Conservation (phyloP, 2,888 invertebrate genomes). For the Saturnia japonica region DNA sequence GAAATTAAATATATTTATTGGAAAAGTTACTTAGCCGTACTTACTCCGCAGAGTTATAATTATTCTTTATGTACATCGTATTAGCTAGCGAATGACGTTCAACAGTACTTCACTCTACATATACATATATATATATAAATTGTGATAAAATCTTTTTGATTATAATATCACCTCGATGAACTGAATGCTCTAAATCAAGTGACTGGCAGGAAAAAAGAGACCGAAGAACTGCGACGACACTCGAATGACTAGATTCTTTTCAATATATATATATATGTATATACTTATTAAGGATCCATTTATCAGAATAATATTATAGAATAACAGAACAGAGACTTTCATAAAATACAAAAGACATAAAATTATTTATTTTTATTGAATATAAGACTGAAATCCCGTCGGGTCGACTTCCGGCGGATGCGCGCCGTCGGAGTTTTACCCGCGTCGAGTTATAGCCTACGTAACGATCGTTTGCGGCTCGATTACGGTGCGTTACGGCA, state of each 20-base stretch:
- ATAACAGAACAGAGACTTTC: not conserved
- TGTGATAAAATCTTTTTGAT: not conserved
- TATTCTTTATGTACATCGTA: not conserved
- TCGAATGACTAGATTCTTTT: not conserved
- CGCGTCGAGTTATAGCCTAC: conserved; percentile 28
- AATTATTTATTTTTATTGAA: conserved; percentile 3
- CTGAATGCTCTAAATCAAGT: not conserved
- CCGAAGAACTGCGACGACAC: not conserved
- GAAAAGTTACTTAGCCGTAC: not conserved
- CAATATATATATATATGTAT: not conserved
- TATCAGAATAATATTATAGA: not conserved
- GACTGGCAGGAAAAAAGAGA: not conserved
- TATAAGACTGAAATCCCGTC: conserved; percentile 20
- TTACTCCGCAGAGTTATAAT: not conserved
- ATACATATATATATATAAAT: not conserved
- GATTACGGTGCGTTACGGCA: conserved; percentile 23
- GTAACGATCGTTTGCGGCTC: conserved; percentile 28
- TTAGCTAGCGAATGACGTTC: not conserved
- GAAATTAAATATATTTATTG: not conserved
- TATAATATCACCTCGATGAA: not conserved
- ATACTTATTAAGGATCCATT: too few species aligned
- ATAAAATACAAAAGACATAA: not conserved
- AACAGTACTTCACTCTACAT: not conserved
- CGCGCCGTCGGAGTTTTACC: conserved; percentile 23
- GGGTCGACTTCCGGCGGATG: conserved; percentile 20